Conservation (phyloP, 2,113 vertebrate species). For the Platichthys flesus region DNA sequence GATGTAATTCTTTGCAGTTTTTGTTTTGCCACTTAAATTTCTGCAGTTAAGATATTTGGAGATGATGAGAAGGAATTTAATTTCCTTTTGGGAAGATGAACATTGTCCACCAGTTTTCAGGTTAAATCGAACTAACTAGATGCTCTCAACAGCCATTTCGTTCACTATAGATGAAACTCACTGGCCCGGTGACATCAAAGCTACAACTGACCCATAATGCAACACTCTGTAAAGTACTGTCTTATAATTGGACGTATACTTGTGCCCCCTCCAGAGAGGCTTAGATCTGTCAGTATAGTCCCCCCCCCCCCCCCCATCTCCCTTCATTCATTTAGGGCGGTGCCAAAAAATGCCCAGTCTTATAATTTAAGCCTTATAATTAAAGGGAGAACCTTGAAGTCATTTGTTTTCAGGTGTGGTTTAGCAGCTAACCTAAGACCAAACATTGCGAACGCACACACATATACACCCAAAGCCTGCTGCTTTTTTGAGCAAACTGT, state of each 20-base stretch:
- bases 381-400: background rate
- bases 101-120: background rate
- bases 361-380: background rate
- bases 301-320: no score
- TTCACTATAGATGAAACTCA: background rate
- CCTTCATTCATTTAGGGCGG: background rate
- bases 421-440: background rate
- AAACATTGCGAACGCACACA: background rate
- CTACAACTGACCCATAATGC: background rate
- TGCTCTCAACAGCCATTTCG: background rate
- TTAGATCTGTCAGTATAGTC: no score
- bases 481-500: background rate
- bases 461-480: background rate
- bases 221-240: background rate
- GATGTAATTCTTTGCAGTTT: background rate
- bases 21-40: background rate
- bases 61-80: background rate
- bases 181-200: background rate
- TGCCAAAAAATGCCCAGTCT: background rate
- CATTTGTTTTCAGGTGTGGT: background rate
- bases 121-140: background rate
- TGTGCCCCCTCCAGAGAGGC: background rate
- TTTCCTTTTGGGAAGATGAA: background rate
- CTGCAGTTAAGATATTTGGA: background rate
- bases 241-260: background rate